phyloP scores from a whole-genome alignment of 2,797 vertebrate species.

The Brachyrhaphis roseni region DNA sequence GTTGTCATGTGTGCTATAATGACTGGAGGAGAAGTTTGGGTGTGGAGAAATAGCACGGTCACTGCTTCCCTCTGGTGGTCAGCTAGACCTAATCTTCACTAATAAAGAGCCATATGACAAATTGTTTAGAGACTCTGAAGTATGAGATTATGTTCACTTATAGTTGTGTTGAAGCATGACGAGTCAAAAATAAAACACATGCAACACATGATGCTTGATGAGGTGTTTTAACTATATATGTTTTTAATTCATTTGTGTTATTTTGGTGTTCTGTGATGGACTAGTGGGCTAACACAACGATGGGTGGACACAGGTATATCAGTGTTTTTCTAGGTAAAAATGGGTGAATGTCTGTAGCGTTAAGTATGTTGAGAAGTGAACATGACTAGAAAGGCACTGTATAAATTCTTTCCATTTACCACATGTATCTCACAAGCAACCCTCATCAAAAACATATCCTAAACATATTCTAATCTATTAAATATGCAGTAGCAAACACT shows the following conservation, averaged over 20 bases:
- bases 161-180: neutral
- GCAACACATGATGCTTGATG: neutral
- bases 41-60: neutral
- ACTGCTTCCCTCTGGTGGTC: conserved; percentile 48
- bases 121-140: neutral
- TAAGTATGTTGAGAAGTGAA: no score
- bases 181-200: neutral
- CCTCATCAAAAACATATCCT: no score
- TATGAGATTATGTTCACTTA: neutral
- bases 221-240: neutral
- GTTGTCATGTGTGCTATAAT: conserved; percentile 21
- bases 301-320: no score
- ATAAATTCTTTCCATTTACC: no score
- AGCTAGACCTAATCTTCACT: neutral
- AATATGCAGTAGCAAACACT: neutral
- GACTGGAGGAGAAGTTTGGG: neutral
- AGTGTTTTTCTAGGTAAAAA: no score
- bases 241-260: neutral
- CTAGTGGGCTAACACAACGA: neutral
- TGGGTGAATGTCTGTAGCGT: no score
- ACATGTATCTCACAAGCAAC: neutral
- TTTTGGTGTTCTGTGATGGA: neutral
- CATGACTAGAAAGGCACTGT: no score
- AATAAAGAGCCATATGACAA: neutral
- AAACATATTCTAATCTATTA: neutral